Evolutionary conservation across 2,797 vertebrate species (phyloP).

Genomic region (Sebastolobus alascanus): DNA sequence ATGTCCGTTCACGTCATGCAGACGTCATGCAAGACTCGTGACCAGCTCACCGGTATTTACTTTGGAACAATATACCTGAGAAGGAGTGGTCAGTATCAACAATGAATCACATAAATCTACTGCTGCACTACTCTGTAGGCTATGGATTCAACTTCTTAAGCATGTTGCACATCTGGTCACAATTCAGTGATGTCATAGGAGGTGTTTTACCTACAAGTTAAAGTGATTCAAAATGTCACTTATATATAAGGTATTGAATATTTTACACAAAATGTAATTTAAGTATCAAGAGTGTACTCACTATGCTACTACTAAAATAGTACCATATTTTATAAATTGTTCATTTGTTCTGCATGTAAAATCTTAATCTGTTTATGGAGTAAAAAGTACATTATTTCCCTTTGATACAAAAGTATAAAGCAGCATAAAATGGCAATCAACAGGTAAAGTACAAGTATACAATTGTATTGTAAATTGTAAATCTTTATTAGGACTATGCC

Average conservation of each 20-base stretch:
- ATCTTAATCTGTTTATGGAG: background rate
- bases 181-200: background rate
- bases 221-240: background rate
- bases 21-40: constrained; percentile 8
- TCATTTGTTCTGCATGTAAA: too few relatives aligned
- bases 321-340: too few relatives aligned
- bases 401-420: background rate
- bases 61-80: constrained; percentile 21
- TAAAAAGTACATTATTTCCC: background rate
- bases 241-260: background rate
- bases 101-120: constrained; percentile 18
- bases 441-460: background rate
- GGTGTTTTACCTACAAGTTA: background rate
- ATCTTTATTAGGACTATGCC: too few relatives aligned
- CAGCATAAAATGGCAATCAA: too few relatives aligned
- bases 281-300: background rate
- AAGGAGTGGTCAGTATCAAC: constrained; percentile 35
- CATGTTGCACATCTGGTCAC: background rate
- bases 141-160: background rate
- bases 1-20: background rate
- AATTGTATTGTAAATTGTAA: background rate
- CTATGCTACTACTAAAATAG: too few relatives aligned
- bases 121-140: background rate
- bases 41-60: constrained; percentile 21
- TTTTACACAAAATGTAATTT: background rate